phyloP scores from a whole-genome alignment of 2,888 invertebrate genomes.

The Rhogogaster chlorosoma region DNA sequence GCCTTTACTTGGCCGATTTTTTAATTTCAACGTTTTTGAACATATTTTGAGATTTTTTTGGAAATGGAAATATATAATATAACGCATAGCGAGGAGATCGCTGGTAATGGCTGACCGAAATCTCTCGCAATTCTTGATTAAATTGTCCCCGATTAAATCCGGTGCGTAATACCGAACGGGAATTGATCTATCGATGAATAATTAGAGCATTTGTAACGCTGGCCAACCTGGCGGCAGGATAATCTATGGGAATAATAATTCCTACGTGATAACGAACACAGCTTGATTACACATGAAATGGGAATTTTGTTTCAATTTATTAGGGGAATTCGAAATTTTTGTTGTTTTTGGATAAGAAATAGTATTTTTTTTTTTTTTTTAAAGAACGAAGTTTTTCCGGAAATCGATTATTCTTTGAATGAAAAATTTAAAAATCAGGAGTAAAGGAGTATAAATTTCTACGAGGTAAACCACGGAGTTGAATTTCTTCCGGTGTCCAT shows the following conservation, averaged over 20 bases:
- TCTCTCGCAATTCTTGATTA: not conserved
- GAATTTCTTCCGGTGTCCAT: not conserved
- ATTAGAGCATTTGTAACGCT: not conserved
- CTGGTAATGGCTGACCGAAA: not conserved
- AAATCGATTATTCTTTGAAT: no score
- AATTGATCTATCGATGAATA: constrained; percentile 10
- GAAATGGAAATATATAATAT: not conserved
- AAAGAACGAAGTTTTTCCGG: no score
- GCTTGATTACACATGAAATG: not conserved
- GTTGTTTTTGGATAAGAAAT: no score
- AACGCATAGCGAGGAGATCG: not conserved
- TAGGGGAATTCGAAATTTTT: no score
- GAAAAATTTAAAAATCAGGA: no score
- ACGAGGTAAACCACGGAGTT: not conserved
- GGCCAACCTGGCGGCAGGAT: not conserved
- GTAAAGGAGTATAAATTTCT: not conserved
- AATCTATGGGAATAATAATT: not conserved
- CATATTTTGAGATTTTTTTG: no score
- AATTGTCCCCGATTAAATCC: constrained; percentile 8
- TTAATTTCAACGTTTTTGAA: no score
- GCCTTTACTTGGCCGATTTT: no score
- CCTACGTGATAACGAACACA: not conserved
- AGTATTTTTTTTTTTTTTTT: no score
- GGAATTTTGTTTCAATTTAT: not conserved
- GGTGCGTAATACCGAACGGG: not conserved